Conservation (phyloP, 2,113 vertebrate genomes). For the Pangasianodon hypophthalmus region DNA sequence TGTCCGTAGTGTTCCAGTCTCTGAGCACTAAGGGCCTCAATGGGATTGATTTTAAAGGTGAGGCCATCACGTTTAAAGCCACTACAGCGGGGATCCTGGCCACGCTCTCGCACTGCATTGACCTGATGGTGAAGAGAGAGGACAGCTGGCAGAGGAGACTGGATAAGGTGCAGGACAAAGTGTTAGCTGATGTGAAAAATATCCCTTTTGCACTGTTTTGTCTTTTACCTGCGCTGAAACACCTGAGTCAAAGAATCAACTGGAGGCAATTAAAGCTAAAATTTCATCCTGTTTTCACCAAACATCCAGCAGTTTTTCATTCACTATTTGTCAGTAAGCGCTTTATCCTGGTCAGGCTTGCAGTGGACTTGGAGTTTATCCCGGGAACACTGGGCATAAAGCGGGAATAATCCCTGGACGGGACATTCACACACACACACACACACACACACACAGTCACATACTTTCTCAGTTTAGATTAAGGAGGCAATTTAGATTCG, state of each 20-base stretch:
- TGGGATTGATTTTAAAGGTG: conserved; percentile 98
- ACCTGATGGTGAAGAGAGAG: conserved; percentile 96
- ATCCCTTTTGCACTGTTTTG: neutral
- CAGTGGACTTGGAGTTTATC: no score
- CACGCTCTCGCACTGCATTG: conserved; percentile 97
- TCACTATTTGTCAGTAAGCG: no score
- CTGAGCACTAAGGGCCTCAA: conserved; percentile 78
- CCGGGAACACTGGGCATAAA: no score
- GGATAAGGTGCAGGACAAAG: conserved; percentile 83
- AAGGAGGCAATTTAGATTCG: no score
- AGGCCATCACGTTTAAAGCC: conserved; percentile 99
- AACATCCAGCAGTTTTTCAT: no score
- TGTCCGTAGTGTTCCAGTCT: conserved; percentile 69
- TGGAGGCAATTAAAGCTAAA: no score
- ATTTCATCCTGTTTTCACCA: no score
- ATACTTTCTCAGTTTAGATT: neutral
- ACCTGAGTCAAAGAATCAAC: neutral
- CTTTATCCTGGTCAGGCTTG: no score
- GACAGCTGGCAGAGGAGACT: conserved; percentile 98
- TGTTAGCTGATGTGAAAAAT: neutral
- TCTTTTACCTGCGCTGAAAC: neutral
- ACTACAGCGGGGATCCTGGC: conserved; percentile 97
- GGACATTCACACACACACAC: no score
- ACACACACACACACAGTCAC: neutral
- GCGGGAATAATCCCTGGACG: no score